Evolutionary conservation across 2,888 invertebrate species (phyloP).

Genomic region (Melinopterus prodromus): DNA sequence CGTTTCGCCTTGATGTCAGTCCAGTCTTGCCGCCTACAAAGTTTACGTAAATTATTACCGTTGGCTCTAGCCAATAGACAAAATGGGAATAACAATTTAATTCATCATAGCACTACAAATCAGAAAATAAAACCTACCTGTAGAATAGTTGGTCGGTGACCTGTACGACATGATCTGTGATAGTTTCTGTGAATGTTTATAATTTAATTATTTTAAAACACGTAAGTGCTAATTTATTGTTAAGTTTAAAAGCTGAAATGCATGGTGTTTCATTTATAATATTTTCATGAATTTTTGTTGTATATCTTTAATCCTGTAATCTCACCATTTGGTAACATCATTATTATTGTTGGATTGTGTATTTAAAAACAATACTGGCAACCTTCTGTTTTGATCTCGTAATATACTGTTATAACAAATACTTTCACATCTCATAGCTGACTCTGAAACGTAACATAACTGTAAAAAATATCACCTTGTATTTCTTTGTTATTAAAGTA

Average conservation of each 20-base stretch:
- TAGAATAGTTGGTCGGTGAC: background rate
- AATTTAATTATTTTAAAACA: background rate
- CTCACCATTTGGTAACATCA: background rate
- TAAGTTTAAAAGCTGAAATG: background rate
- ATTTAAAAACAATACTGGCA: slow-evolving; percentile 10
- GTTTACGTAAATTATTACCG: background rate
- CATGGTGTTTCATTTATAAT: background rate
- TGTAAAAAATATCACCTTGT: slow-evolving; percentile 17
- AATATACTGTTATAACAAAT: background rate
- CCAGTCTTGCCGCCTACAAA: slow-evolving; percentile 17
- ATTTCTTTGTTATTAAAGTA: slow-evolving; percentile 18
- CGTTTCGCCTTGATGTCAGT: background rate
- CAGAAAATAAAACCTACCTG: background rate
- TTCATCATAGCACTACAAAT: background rate
- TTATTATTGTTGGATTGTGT: background rate
- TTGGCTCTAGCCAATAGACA: slow-evolving; percentile 11
- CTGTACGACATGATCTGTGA: background rate
- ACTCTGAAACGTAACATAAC: background rate
- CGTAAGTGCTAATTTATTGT: background rate
- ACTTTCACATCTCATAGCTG: slow-evolving; percentile 18
- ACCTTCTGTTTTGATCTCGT: slow-evolving; percentile 12
- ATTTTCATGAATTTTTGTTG: background rate
- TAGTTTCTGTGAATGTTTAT: background rate
- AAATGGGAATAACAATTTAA: slow-evolving; percentile 14
- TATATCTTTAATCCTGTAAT: background rate